phyloP scores from a whole-genome alignment of 2,797 vertebrate genomes.

The Rhyacichthys aspro region DNA sequence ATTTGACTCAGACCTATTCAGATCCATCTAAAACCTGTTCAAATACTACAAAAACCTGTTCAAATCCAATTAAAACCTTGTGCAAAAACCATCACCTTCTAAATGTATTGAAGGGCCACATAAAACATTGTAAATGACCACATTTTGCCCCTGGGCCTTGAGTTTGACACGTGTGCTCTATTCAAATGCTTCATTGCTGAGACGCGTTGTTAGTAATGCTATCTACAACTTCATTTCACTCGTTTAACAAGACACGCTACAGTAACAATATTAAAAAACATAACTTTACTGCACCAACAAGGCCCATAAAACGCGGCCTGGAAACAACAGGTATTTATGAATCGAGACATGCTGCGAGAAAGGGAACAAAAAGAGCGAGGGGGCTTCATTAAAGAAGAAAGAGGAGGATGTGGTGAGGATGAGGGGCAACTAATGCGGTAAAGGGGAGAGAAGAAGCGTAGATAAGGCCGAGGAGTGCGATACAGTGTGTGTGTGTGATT shows the following conservation, averaged over 20 bases:
- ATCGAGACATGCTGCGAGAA: slow-evolving; percentile 44
- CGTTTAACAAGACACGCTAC: slow-evolving; percentile 4
- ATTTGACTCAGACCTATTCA: too few relatives aligned
- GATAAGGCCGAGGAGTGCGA: slow-evolving; percentile 17
- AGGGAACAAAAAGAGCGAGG: background rate
- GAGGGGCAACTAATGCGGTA: slow-evolving; percentile 17
- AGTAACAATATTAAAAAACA: slow-evolving; percentile 26
- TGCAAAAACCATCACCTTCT: too few relatives aligned
- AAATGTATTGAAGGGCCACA: too few relatives aligned
- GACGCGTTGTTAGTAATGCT: too few relatives aligned
- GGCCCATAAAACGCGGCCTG: slow-evolving; percentile 52
- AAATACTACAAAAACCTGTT: too few relatives aligned
- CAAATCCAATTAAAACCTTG: too few relatives aligned
- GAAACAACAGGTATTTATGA: slow-evolving; percentile 62
- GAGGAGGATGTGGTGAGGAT: slow-evolving; percentile 20
- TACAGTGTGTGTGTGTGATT: slow-evolving; percentile 20
- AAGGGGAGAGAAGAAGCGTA: slow-evolving; percentile 4
- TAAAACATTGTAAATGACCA: too few relatives aligned
- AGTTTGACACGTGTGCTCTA: too few relatives aligned
- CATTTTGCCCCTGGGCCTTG: too few relatives aligned
- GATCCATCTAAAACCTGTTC: too few relatives aligned
- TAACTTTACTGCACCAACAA: slow-evolving; percentile 35
- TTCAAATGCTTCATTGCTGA: too few relatives aligned
- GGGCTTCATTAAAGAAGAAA: slow-evolving; percentile 5
- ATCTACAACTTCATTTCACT: slow-evolving; percentile 10